These are phyloP conservation scores for Meiosimyza platycephala DNA, from an alignment of 2,888 invertebrate species.

Conservation along the genomic window DNA sequence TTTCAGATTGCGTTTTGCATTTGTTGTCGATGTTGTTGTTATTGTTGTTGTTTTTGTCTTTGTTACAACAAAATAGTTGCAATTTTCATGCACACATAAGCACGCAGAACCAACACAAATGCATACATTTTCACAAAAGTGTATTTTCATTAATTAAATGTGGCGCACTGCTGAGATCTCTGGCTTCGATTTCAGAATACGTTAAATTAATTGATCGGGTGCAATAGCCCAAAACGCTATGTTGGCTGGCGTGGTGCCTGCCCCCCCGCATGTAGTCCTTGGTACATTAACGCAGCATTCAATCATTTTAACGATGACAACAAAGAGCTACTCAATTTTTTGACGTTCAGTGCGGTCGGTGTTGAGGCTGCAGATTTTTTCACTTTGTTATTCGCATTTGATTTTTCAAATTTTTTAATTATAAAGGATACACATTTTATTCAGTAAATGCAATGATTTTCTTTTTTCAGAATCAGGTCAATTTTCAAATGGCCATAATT, in stretches of 20 bases:
- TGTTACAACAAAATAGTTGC: neutral
- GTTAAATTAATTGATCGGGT: constrained; percentile 17
- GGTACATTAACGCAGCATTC: too few species aligned
- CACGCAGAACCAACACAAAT: neutral
- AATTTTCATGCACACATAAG: neutral
- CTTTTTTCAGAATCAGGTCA: too few species aligned
- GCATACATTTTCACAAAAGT: constrained; percentile 14
- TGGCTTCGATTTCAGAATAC: constrained; percentile 14
- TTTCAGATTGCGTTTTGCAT: constrained; percentile 15
- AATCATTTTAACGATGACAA: too few species aligned
- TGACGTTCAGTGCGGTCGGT: too few species aligned
- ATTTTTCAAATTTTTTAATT: too few species aligned
- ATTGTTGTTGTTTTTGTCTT: constrained; percentile 8
- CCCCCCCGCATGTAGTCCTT: too few species aligned
- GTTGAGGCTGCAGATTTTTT: too few species aligned
- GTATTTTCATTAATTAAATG: constrained; percentile 31
- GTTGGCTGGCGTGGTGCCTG: neutral
- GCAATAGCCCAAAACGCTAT: neutral
- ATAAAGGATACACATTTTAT: too few species aligned
- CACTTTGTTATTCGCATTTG: too few species aligned
- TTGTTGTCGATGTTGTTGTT: constrained; percentile 4
- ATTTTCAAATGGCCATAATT: too few species aligned
- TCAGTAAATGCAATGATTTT: too few species aligned
- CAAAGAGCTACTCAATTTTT: too few species aligned
- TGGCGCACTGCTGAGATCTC: constrained; percentile 18